Evolutionary conservation across 2,113 vertebrate genomes (phyloP).

Genomic region (Pollachius pollachius): DNA sequence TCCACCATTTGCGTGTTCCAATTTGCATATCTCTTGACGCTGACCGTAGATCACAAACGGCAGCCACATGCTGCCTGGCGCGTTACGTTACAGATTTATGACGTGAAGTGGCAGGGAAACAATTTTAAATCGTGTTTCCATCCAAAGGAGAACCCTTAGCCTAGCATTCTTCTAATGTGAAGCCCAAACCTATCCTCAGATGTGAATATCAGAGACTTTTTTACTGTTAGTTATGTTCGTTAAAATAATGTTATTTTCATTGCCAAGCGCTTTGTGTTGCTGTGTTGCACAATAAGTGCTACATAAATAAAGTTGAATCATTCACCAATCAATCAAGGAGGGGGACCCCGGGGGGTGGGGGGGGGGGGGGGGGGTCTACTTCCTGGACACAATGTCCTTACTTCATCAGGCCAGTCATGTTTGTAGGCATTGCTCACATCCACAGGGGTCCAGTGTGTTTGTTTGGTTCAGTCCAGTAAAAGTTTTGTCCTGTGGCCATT

Average conservation of each 20-base stretch:
- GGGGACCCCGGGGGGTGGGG: no score
- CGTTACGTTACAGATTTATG: conserved; percentile 56
- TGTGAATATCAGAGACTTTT: no score
- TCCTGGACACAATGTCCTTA: conserved; percentile 24
- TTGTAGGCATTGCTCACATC: conserved; percentile 7
- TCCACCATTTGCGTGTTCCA: conserved; percentile 59
- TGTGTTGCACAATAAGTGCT: no score
- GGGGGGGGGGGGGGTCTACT: conserved; percentile 8
- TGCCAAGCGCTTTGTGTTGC: no score
- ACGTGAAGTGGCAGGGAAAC: conserved; percentile 45
- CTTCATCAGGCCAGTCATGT: conserved; percentile 16
- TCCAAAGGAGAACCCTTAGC: conserved; percentile 32
- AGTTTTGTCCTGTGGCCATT: not conserved
- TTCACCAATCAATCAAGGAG: no score
- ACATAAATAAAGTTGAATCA: no score
- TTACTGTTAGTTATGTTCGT: no score
- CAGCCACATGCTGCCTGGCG: conserved; percentile 66
- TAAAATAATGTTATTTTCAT: no score
- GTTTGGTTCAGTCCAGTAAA: conserved; percentile 18
- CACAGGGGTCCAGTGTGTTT: conserved; percentile 9
- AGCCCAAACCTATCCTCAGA: no score
- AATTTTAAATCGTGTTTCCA: conserved; percentile 48
- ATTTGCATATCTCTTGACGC: conserved; percentile 66
- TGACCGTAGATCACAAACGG: conserved; percentile 66
- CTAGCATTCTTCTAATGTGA: not conserved